Conservation (phyloP, 2,888 invertebrate genomes). For the Lomographa bimaculata region DNA sequence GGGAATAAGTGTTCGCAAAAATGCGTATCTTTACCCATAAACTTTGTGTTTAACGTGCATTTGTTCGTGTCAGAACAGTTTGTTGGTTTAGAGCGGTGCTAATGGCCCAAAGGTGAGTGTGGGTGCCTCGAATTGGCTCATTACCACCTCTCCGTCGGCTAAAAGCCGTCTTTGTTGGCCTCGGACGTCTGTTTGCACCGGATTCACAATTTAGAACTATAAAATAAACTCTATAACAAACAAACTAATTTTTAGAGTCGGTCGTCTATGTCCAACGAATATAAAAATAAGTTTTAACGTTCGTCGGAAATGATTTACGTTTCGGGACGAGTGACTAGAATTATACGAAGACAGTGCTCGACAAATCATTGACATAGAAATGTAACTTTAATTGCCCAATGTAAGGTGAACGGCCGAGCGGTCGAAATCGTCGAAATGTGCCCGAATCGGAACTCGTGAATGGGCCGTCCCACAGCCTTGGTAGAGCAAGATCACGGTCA, state of each 20-base stretch:
- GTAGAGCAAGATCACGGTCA: slow-evolving; percentile 36
- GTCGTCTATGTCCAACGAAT: slow-evolving; percentile 26
- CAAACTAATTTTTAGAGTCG: too few species aligned
- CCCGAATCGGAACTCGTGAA: slow-evolving; percentile 62
- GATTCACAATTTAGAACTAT: slow-evolving; percentile 42
- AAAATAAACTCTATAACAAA: slow-evolving; percentile 25
- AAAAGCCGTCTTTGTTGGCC: slow-evolving; percentile 53
- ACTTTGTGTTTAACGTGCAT: slow-evolving; percentile 15
- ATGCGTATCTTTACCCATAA: slow-evolving; percentile 13
- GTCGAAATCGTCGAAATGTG: slow-evolving; percentile 29
- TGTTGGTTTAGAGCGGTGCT: slow-evolving; percentile 46
- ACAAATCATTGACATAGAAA: slow-evolving; percentile 44
- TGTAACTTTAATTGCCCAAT: slow-evolving; percentile 57
- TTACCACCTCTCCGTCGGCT: slow-evolving; percentile 54
- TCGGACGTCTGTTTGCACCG: slow-evolving; percentile 42
- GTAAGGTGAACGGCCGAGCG: slow-evolving; percentile 57
- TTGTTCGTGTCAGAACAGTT: slow-evolving; percentile 29
- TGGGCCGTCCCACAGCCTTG: slow-evolving; percentile 54
- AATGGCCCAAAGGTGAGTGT: slow-evolving; percentile 47
- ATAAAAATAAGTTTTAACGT: slow-evolving; percentile 29
- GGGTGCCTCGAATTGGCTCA: slow-evolving; percentile 51
- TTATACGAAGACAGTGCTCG: slow-evolving; percentile 32
- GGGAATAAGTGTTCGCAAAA: slow-evolving; percentile 17
- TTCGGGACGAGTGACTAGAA: slow-evolving; percentile 27
- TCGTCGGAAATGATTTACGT: slow-evolving; percentile 30